Evolutionary conservation across 2,797 vertebrate genomes (phyloP).

Genomic region (Gymnodraco acuticeps): DNA sequence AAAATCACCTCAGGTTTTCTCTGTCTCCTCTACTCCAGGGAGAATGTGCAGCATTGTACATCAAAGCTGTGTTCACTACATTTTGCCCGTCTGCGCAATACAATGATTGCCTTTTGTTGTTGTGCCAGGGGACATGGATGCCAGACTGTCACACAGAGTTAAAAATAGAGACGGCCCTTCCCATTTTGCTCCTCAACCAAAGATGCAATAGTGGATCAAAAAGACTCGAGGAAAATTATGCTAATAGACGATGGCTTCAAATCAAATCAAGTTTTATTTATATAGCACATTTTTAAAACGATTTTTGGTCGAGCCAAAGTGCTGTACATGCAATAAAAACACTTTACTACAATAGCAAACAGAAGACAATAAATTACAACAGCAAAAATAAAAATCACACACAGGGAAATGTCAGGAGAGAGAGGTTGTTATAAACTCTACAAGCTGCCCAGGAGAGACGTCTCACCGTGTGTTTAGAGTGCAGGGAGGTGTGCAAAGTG

Average conservation of each 20-base stretch:
- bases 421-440: slow-evolving; percentile 21
- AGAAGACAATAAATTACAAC: too few species aligned
- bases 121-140: slow-evolving; percentile 53
- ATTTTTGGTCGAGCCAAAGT: too few species aligned
- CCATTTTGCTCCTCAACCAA: slow-evolving; percentile 13
- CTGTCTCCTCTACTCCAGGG: slow-evolving; percentile 31
- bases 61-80: slow-evolving; percentile 67
- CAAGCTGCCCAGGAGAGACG: slow-evolving; percentile 22
- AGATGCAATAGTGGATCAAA: slow-evolving; percentile 16
- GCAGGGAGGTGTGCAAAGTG: slow-evolving; percentile 44
- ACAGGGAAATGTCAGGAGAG: background rate
- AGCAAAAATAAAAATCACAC: too few species aligned
- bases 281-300: too few species aligned
- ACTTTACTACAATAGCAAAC: too few species aligned
- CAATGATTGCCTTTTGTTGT: slow-evolving; percentile 57
- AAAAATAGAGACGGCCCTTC: slow-evolving; percentile 44
- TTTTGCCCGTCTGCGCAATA: slow-evolving; percentile 47
- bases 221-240: slow-evolving; percentile 13
- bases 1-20: slow-evolving; percentile 44
- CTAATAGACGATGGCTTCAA: slow-evolving; percentile 29
- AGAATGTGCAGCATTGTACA: slow-evolving; percentile 49
- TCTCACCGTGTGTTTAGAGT: slow-evolving; percentile 41
- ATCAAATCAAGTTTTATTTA: too few species aligned
- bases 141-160: slow-evolving; percentile 45
- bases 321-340: too few species aligned